These are phyloP conservation scores for Endomychus coccineus DNA, from an alignment of 2,888 invertebrate genomes.

Conservation along the genomic window DNA sequence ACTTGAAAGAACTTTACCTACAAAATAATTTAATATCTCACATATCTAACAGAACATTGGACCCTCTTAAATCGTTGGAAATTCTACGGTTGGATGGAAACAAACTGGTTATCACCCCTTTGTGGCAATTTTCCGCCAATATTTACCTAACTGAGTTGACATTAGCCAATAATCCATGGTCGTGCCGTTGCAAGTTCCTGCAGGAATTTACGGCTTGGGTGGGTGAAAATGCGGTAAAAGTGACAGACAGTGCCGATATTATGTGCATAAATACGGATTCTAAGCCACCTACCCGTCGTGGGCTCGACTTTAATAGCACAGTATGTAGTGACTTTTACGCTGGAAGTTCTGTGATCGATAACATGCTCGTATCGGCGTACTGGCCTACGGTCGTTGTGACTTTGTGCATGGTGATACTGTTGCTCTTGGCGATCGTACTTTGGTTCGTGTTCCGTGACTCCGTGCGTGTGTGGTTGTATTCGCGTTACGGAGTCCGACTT, in stretches of 20 bases:
- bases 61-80: constrained; percentile 69
- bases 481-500: constrained; percentile 76
- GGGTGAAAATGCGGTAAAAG: constrained; percentile 70
- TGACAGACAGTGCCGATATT: constrained; percentile 69
- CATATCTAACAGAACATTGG: constrained; percentile 74
- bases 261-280: constrained; percentile 75
- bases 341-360: constrained; percentile 74
- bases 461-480: constrained; percentile 79
- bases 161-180: constrained; percentile 81
- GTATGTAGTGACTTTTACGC: constrained; percentile 82
- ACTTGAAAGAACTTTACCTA: constrained; percentile 73
- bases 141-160: constrained; percentile 65
- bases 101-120: constrained; percentile 68
- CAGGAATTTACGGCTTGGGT: constrained; percentile 78
- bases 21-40: constrained; percentile 76
- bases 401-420: constrained; percentile 66
- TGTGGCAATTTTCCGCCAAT: constrained; percentile 67
- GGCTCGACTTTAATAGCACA: constrained; percentile 76
- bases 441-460: constrained; percentile 81
- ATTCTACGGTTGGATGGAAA: constrained; percentile 79
- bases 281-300: constrained; percentile 67
- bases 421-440: constrained; percentile 68
- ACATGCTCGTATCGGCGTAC: constrained; percentile 75
- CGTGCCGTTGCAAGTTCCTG: constrained; percentile 83
- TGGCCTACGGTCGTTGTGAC: constrained; percentile 77